These are phyloP conservation scores for Pediacus dermestoides DNA, from an alignment of 2,888 invertebrate species.

Conservation along the genomic window DNA sequence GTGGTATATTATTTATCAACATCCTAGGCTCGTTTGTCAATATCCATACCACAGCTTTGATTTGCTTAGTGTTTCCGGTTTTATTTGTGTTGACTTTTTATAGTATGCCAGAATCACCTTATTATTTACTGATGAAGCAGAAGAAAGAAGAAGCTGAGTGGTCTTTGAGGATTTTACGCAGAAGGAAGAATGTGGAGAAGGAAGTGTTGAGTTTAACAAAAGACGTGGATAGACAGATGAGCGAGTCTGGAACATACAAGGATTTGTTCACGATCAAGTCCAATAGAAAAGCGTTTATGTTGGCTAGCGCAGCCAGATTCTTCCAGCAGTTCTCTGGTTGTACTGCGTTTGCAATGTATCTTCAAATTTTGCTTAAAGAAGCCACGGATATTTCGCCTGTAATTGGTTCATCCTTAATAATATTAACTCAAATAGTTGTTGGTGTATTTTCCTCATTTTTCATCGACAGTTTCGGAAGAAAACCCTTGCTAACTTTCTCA, in stretches of 20 bases:
- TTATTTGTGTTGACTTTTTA: conserved; percentile 29
- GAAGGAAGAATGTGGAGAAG: conserved; percentile 32
- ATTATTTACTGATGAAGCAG: conserved; percentile 37
- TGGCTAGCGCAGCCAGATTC: conserved; percentile 30
- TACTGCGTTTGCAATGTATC: conserved; percentile 35
- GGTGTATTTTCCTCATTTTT: conserved; percentile 26
- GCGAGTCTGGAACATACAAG: conserved; percentile 34
- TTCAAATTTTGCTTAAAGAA: conserved; percentile 28
- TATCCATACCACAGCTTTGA: conserved; percentile 24
- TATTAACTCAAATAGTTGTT: conserved; percentile 19
- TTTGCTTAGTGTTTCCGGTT: conserved; percentile 26
- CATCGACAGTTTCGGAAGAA: conserved; percentile 34
- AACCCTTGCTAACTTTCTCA: conserved; percentile 31
- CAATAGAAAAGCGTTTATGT: conserved; percentile 36
- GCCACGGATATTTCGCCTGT: conserved; percentile 15
- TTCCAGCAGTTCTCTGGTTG: conserved; percentile 40
- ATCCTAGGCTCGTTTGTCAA: conserved; percentile 32
- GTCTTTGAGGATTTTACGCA: conserved; percentile 32
- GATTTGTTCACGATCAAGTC: conserved; percentile 35
- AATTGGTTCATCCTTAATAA: conserved; percentile 17
- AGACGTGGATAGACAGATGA: conserved; percentile 38
- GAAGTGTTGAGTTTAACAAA: conserved; percentile 31
- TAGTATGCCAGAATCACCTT: conserved; percentile 42
- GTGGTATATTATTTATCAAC: conserved; percentile 28
- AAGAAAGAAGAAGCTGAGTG: conserved; percentile 30